These are phyloP conservation scores for Heterodera filipjevi DNA, from an alignment of 2,888 invertebrate genomes.

Conservation along the genomic window DNA sequence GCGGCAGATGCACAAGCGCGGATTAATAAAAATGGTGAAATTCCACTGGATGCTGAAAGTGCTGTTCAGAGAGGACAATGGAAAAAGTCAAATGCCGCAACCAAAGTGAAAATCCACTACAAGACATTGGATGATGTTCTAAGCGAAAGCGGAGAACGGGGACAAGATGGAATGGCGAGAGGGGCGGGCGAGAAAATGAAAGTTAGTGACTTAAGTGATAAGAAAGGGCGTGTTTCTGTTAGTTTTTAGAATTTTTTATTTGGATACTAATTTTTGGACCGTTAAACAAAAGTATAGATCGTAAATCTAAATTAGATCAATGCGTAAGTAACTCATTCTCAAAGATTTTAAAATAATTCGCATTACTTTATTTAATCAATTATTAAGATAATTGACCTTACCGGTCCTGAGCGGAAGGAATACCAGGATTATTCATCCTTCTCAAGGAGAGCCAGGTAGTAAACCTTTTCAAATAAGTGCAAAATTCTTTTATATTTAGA, in stretches of 20 bases:
- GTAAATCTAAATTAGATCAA: no score
- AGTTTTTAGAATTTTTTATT: constrained; percentile 11
- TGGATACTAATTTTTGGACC: no score
- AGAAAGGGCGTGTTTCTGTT: neutral
- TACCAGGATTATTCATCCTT: constrained; percentile 65
- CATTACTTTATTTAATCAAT: neutral
- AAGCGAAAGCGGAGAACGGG: constrained; percentile 54
- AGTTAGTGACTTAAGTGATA: neutral
- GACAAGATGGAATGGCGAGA: constrained; percentile 19
- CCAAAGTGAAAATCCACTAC: constrained; percentile 58
- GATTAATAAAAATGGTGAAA: constrained; percentile 33
- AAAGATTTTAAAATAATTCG: neutral
- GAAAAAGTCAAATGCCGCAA: constrained; percentile 41
- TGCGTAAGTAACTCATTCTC: no score
- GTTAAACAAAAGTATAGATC: no score
- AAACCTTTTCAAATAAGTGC: neutral
- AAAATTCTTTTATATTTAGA: constrained; percentile 19
- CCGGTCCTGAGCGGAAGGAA: constrained; percentile 89
- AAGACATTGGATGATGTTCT: constrained; percentile 69
- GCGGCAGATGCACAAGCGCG: constrained; percentile 61
- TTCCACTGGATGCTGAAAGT: constrained; percentile 32
- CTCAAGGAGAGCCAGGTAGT: constrained; percentile 49
- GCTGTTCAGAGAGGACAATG: constrained; percentile 36
- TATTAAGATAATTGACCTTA: constrained; percentile 92
- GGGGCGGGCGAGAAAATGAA: constrained; percentile 11